phyloP scores from a whole-genome alignment of 2,113 vertebrate genomes.

The Saiga tatarica region DNA sequence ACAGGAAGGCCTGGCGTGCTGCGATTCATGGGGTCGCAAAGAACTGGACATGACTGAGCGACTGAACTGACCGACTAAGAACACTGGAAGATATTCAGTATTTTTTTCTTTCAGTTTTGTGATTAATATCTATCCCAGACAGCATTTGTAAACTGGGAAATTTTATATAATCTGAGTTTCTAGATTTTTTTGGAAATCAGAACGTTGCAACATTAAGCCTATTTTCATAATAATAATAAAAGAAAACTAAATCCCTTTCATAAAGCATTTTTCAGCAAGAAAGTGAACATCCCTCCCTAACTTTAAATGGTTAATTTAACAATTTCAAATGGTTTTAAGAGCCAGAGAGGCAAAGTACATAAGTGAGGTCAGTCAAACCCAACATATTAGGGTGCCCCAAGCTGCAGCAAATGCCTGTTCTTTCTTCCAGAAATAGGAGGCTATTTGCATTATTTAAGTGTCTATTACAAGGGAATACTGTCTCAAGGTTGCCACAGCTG shows the following conservation, averaged over 20 bases:
- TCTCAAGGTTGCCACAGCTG: background rate
- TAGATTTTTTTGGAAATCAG: background rate
- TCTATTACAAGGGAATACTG: background rate
- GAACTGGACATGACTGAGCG: too few relatives aligned
- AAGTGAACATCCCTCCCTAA: background rate
- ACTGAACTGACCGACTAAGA: background rate
- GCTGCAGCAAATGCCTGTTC: fast-evolving
- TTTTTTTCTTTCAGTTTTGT: background rate
- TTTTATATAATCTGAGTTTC: background rate
- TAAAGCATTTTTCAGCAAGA: background rate
- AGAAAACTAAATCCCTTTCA: background rate
- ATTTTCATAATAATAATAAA: background rate
- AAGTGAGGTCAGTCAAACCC: background rate
- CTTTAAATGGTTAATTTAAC: background rate
- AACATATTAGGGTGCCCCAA: too few relatives aligned
- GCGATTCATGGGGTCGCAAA: too few relatives aligned
- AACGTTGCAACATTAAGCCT: background rate
- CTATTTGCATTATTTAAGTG: background rate
- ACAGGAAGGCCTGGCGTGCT: too few relatives aligned
- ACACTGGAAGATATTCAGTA: background rate
- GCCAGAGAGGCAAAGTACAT: background rate
- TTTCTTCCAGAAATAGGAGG: background rate
- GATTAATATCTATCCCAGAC: background rate
- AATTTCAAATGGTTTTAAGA: background rate
- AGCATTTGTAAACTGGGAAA: background rate